Evolutionary conservation across 2,888 invertebrate genomes (phyloP).

Genomic region (Sepioteuthis lessoniana): DNA sequence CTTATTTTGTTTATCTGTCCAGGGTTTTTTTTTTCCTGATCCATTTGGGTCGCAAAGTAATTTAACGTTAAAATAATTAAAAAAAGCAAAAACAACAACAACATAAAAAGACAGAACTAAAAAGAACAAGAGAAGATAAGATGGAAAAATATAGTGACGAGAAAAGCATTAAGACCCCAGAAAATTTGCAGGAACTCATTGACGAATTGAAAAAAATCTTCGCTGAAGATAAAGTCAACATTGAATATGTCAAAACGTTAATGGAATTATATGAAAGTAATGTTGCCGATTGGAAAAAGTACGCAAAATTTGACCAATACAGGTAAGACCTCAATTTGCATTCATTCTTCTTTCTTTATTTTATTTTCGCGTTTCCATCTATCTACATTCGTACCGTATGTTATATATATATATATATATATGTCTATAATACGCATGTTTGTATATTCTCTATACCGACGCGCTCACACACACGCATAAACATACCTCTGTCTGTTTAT

Average conservation of each 20-base stretch:
- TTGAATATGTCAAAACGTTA: slow-evolving; percentile 90
- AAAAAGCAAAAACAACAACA: background rate
- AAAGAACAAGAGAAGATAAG: background rate
- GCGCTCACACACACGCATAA: too few species aligned
- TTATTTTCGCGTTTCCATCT: background rate
- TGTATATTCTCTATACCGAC: too few species aligned
- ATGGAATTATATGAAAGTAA: slow-evolving; percentile 89
- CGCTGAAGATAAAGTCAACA: slow-evolving; percentile 86
- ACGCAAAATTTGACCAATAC: slow-evolving; percentile 93
- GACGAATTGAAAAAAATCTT: slow-evolving; percentile 85
- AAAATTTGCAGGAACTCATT: slow-evolving; percentile 69
- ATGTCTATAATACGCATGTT: too few species aligned
- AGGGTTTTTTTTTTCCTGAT: too few species aligned
- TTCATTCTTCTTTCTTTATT: background rate
- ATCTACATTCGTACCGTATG: too few species aligned
- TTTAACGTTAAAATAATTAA: background rate
- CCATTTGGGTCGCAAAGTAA: too few species aligned
- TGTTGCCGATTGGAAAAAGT: slow-evolving; percentile 92
- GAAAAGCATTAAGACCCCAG: slow-evolving; percentile 57
- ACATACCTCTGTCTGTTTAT: background rate
- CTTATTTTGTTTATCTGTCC: too few species aligned
- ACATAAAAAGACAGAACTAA: background rate
- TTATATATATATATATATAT: too few species aligned
- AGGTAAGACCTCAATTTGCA: slow-evolving; percentile 79
- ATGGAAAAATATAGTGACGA: slow-evolving; percentile 51